Evolutionary conservation across 2,797 vertebrate species (phyloP).

Genomic region (Acanthurus lineatus): DNA sequence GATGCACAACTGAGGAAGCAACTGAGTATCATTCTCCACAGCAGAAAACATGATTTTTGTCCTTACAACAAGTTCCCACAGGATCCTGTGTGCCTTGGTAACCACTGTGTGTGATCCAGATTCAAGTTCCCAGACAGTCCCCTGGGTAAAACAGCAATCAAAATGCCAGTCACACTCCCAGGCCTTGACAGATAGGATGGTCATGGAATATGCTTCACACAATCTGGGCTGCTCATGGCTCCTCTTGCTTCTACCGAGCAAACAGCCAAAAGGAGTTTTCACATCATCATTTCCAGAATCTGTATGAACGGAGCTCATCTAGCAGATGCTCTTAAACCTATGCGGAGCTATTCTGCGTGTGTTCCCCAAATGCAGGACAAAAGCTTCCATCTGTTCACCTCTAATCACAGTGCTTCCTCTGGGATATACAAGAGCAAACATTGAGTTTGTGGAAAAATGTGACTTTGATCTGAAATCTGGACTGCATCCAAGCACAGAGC

Average conservation of each 20-base stretch:
- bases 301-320: constrained; percentile 9
- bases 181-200: constrained; percentile 40
- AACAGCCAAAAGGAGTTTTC: constrained; percentile 28
- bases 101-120: constrained; percentile 27
- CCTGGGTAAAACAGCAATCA: constrained; percentile 36
- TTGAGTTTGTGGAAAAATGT: constrained; percentile 23
- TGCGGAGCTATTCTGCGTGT: not conserved
- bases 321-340: constrained; percentile 9
- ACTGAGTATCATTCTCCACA: not conserved
- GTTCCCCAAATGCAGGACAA: constrained; percentile 34
- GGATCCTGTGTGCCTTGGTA: constrained; percentile 4
- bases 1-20: not conserved
- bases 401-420: constrained; percentile 44
- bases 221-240: constrained; percentile 24
- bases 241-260: not conserved
- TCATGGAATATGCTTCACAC: constrained; percentile 43
- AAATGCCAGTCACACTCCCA: constrained; percentile 55
- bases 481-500: constrained; percentile 20
- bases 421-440: constrained; percentile 52
- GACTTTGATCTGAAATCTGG: constrained; percentile 54
- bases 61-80: not conserved
- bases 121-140: constrained; percentile 38
- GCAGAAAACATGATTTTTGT: constrained; percentile 19
- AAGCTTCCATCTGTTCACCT: constrained; percentile 57
- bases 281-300: constrained; percentile 29